A percentile compares a stretch with the other conserved stretches of the same genome.
Conservation (phyloP, 2,888 invertebrate species). For the Aspidiotus rigidus region DNA sequence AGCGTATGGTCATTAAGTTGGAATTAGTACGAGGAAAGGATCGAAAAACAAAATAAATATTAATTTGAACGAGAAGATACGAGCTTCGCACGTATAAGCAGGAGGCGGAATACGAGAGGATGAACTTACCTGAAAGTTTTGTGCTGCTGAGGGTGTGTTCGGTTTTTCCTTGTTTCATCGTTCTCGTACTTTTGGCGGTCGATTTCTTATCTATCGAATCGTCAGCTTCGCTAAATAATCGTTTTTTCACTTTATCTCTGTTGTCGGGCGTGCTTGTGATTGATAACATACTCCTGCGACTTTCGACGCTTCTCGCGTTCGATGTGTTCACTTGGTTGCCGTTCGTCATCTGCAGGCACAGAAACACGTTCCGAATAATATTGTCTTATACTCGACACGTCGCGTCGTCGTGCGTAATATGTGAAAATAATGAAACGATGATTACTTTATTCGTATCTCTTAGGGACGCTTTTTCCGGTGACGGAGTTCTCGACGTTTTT, state of each 20-base stretch:
- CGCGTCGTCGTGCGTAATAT: no score
- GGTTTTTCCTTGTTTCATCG: not conserved
- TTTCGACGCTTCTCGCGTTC: not conserved
- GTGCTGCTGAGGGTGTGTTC: not conserved
- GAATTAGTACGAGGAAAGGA: no score
- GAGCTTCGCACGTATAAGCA: no score
- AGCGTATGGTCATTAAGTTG: no score
- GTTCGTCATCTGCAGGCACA: not conserved
- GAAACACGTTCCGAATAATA: not conserved
- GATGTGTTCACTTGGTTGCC: not conserved
- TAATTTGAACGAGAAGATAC: no score
- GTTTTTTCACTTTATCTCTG: constrained; percentile 11
- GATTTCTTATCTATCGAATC: not conserved
- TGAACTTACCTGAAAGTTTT: not conserved
- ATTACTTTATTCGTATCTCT: constrained; percentile 5
- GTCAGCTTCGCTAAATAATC: constrained; percentile 3
- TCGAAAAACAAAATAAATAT: no score
- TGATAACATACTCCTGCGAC: not conserved
- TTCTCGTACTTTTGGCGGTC: not conserved
- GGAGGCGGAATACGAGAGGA: no score
- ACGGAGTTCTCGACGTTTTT: constrained; percentile 20
- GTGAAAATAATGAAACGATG: no score
- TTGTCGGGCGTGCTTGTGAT: not conserved
- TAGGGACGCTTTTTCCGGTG: constrained; percentile 33
- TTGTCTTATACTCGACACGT: not conserved